These are phyloP conservation scores for Amazona vittata DNA, from an alignment of 2,113 vertebrate genomes.

Conservation along the genomic window DNA sequence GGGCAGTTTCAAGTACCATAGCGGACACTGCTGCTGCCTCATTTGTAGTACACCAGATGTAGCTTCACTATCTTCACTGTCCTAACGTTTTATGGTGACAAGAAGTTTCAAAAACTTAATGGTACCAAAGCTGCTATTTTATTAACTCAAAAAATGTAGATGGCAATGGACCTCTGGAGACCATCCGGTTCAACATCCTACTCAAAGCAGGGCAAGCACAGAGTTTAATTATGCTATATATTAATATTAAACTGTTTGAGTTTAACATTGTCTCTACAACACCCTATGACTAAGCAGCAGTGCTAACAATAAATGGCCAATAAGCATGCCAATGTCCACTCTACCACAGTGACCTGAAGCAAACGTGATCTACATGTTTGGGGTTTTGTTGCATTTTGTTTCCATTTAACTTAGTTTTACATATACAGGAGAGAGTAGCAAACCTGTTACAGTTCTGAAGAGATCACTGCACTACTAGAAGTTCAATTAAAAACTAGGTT, in stretches of 20 bases:
- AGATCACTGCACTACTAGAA: background rate
- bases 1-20: background rate
- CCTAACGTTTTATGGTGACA: background rate
- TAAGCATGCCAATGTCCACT: background rate
- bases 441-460: background rate
- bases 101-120: background rate
- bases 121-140: background rate
- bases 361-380: background rate
- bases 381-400: background rate
- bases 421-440: background rate
- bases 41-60: background rate
- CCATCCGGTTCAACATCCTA: background rate
- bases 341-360: background rate
- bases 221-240: background rate
- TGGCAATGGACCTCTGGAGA: background rate
- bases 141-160: background rate
- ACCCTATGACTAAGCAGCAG: background rate
- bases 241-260: background rate
- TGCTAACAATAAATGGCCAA: background rate
- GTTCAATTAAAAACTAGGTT: background rate
- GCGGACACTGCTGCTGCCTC: background rate
- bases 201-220: background rate
- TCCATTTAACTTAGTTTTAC: background rate
- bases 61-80: background rate
- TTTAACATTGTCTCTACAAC: background rate